These are phyloP conservation scores for Brachyopa scutellaris DNA, from an alignment of 2,888 invertebrate species.

Conservation along the genomic window DNA sequence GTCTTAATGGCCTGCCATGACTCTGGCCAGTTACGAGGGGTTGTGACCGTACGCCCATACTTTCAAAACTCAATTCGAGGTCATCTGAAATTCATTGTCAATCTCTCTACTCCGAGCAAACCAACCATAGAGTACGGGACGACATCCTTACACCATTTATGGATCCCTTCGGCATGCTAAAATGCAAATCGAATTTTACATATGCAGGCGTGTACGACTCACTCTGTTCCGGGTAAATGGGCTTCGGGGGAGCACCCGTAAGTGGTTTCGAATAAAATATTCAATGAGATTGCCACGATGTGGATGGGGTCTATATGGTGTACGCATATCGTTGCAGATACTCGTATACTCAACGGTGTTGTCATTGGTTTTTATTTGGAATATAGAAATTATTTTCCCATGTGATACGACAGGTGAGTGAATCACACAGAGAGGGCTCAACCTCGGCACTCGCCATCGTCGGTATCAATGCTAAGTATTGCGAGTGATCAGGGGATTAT, in stretches of 20 bases:
- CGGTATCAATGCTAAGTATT: slow-evolving; percentile 16
- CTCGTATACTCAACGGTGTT: slow-evolving; percentile 20
- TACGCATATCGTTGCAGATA: slow-evolving; percentile 31
- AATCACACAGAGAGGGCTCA: background rate
- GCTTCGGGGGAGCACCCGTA: slow-evolving; percentile 49
- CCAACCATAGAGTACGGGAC: slow-evolving; percentile 23
- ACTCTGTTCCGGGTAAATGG: slow-evolving; percentile 19
- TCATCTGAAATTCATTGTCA: slow-evolving; percentile 70
- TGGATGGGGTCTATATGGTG: slow-evolving; percentile 8
- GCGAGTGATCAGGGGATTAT: slow-evolving; percentile 23
- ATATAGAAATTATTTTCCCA: slow-evolving; percentile 28
- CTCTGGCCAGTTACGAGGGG: background rate
- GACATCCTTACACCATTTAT: slow-evolving; percentile 56
- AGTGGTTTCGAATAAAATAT: slow-evolving; percentile 64
- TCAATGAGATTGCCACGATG: slow-evolving; percentile 58
- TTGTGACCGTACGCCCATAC: background rate
- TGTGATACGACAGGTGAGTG: background rate
- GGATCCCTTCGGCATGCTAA: slow-evolving; percentile 58
- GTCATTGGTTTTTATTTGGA: slow-evolving; percentile 49
- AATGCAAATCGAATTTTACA: slow-evolving; percentile 71
- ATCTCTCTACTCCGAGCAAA: slow-evolving; percentile 38
- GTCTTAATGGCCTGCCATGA: slow-evolving; percentile 39
- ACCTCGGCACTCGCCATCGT: background rate
- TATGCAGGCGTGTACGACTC: slow-evolving; percentile 41
- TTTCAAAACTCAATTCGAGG: slow-evolving; percentile 51